These are phyloP conservation scores for Metopia argyrocephala DNA, from an alignment of 2,888 invertebrate species.

Conservation along the genomic window DNA sequence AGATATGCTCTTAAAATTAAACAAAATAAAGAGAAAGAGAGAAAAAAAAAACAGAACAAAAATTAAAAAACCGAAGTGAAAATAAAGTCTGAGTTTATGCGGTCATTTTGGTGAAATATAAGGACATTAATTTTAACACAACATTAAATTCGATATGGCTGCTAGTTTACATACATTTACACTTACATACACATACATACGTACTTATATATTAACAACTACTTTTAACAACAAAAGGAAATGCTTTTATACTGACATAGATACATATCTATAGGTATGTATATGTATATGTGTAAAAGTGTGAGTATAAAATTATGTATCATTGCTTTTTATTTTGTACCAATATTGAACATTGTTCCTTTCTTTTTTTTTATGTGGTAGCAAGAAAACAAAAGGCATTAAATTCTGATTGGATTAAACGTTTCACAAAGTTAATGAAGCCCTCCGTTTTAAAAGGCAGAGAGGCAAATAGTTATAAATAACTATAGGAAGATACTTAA, in stretches of 20 bases:
- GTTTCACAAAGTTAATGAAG: conserved; percentile 39
- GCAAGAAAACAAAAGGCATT: conserved; percentile 13
- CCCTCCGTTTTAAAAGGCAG: conserved; percentile 26
- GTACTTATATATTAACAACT: neutral
- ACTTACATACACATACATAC: neutral
- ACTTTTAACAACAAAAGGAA: neutral
- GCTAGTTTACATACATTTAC: conserved; percentile 27
- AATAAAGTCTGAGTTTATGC: conserved; percentile 70
- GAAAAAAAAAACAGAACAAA: conserved; percentile 38
- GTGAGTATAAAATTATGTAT: neutral
- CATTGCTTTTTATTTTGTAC: neutral
- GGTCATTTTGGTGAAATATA: conserved; percentile 76
- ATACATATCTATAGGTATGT: neutral
- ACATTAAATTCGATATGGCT: conserved; percentile 70
- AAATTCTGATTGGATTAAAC: conserved; percentile 23
- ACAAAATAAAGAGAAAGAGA: neutral
- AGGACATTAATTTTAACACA: conserved; percentile 76
- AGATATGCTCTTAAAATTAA: neutral
- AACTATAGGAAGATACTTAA: conserved; percentile 22
- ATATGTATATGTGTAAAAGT: neutral
- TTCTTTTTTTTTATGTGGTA: neutral
- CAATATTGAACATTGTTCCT: neutral
- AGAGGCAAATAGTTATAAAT: conserved; percentile 33
- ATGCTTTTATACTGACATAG: neutral
- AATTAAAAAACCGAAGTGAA: conserved; percentile 67